Percentiles rank a stretch among this genome's conserved stretches.
phyloP scores from a whole-genome alignment of 1,140 invertebrate genomes.

The Drosophila fuyamai region DNA sequence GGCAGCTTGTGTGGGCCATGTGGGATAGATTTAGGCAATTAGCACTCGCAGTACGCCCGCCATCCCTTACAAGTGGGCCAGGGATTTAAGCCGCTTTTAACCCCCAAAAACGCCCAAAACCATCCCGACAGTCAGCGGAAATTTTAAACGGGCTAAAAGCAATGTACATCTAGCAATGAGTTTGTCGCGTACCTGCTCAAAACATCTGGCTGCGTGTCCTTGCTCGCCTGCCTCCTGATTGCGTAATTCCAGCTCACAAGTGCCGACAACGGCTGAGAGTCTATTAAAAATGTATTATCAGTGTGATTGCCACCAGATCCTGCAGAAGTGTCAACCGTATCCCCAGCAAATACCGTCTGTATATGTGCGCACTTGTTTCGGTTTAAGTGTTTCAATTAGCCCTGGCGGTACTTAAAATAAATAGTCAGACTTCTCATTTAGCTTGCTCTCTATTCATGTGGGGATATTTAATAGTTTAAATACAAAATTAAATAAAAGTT shows the following conservation, averaged over 20 bases:
- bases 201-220: conserved; percentile 36
- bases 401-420: conserved; percentile 3
- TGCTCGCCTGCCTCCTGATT: conserved; percentile 35
- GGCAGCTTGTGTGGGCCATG: conserved; percentile 68
- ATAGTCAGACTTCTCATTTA: conserved; percentile 8
- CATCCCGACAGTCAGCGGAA: conserved; percentile 10
- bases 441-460: neutral
- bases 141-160: conserved; percentile 43
- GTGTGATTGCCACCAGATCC: conserved; percentile 39
- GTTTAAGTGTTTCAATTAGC: conserved; percentile 50
- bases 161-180: conserved; percentile 3
- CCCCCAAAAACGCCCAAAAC: conserved; percentile 4
- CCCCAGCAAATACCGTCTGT: neutral
- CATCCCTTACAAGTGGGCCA: conserved; percentile 24
- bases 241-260: conserved; percentile 63
- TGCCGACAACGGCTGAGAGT: conserved; percentile 56
- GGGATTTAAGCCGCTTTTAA: conserved; percentile 16
- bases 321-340: conserved; percentile 19
- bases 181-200: conserved; percentile 38
- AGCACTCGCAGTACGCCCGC: conserved; percentile 27
- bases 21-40: conserved; percentile 78
- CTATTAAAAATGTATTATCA: conserved; percentile 69
- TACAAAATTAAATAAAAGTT: neutral
- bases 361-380: conserved; percentile 32
- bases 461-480: neutral